Percentiles rank a stretch among this genome's conserved stretches.
Conservation (phyloP, 1,140 invertebrate species). For the Patella vulgata region DNA sequence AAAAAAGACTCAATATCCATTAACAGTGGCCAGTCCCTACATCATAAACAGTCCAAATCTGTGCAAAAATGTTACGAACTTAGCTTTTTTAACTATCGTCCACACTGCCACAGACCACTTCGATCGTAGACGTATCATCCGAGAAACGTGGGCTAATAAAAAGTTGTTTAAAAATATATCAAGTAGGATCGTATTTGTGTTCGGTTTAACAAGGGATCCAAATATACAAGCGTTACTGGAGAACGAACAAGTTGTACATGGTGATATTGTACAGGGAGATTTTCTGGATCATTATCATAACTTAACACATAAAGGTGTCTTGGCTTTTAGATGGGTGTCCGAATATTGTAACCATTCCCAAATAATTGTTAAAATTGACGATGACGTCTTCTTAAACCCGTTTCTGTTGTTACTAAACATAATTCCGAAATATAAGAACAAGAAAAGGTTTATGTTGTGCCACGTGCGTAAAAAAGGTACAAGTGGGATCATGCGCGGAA, state of each 20-base stretch:
- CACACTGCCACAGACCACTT: constrained; percentile 52
- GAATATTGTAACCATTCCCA: constrained; percentile 73
- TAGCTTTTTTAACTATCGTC: constrained; percentile 50
- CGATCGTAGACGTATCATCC: constrained; percentile 40
- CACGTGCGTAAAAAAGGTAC: constrained; percentile 33
- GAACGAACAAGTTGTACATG: constrained; percentile 37
- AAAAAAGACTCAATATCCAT: constrained; percentile 28
- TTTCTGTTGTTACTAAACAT: constrained; percentile 58
- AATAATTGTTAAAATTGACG: constrained; percentile 87
- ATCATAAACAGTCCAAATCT: constrained; percentile 41
- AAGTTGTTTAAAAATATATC: constrained; percentile 22
- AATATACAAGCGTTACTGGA: constrained; percentile 32
- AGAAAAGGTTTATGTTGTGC: constrained; percentile 30
- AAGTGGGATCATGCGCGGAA: constrained; percentile 27
- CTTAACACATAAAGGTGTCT: constrained; percentile 73
- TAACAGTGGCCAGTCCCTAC: constrained; percentile 33
- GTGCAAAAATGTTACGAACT: constrained; percentile 31
- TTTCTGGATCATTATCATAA: constrained; percentile 61
- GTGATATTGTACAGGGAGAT: constrained; percentile 57
- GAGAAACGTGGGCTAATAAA: constrained; percentile 60
- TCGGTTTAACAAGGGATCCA: constrained; percentile 71
- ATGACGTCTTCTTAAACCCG: constrained; percentile 85
- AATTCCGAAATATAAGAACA: constrained; percentile 10
- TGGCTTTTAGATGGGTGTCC: constrained; percentile 84
- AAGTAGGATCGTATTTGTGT: constrained; percentile 72